Evolutionary conservation across 2,113 vertebrate genomes (phyloP).

Genomic region (Balaeniceps rex): DNA sequence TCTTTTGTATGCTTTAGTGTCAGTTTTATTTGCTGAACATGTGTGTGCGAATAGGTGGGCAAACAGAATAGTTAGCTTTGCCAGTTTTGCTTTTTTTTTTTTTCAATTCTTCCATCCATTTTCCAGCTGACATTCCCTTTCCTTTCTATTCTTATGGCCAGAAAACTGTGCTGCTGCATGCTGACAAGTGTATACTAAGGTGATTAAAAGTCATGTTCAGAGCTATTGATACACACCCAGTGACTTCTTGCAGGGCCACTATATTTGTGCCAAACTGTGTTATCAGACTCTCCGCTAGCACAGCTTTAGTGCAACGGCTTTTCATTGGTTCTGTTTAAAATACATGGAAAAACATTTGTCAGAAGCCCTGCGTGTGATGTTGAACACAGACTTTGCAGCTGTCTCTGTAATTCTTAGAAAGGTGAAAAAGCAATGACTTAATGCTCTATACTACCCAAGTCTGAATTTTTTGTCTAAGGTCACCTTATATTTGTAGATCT

Average conservation of each 20-base stretch:
- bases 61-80: not conserved
- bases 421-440: slow-evolving; percentile 22
- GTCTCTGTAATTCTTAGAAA: slow-evolving; percentile 2
- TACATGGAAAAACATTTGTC: not conserved
- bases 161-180: not conserved
- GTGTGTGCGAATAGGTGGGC: not conserved
- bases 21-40: not conserved
- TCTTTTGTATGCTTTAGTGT: not conserved
- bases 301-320: not conserved
- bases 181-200: not conserved
- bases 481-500: slow-evolving; percentile 59
- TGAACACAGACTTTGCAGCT: not conserved
- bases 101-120: not conserved
- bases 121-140: not conserved
- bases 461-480: slow-evolving; percentile 43
- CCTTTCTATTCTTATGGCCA: not conserved
- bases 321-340: slow-evolving; percentile 8
- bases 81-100: not conserved
- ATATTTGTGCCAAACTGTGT: not conserved
- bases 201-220: not conserved
- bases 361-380: not conserved
- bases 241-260: not conserved
- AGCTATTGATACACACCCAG: not conserved
- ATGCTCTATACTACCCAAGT: not conserved
- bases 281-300: not conserved